These are phyloP conservation scores for Lanius ludovicianus DNA, from an alignment of 2,113 vertebrate species.

Conservation along the genomic window DNA sequence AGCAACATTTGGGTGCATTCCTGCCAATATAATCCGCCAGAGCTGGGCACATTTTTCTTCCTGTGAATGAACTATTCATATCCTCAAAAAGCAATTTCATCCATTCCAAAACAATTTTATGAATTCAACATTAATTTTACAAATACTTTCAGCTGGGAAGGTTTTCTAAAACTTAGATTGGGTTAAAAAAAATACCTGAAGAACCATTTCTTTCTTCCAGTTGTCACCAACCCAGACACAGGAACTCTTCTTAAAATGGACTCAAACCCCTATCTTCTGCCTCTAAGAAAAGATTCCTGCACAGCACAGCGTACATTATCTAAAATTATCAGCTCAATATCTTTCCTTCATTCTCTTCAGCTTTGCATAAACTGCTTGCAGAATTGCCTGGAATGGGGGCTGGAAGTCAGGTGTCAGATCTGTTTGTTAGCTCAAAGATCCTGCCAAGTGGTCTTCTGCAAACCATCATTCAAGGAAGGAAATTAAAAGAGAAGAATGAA, in stretches of 20 bases:
- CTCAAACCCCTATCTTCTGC: background rate
- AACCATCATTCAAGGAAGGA: constrained; percentile 59
- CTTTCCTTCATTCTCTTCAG: background rate
- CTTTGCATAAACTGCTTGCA: background rate
- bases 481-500: constrained; percentile 62
- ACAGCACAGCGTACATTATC: background rate
- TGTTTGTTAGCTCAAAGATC: constrained; percentile 51
- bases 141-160: constrained; percentile 31
- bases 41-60: constrained; percentile 40
- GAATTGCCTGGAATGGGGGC: background rate
- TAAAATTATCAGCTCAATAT: background rate
- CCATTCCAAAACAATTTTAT: constrained; percentile 58
- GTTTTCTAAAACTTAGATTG: constrained; percentile 3
- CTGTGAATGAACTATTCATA: constrained; percentile 54
- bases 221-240: background rate
- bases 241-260: background rate
- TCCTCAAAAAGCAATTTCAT: constrained; percentile 41
- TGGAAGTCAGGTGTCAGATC: constrained; percentile 32
- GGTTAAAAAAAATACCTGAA: constrained; percentile 5
- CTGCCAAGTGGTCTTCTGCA: constrained; percentile 44
- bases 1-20: constrained; percentile 25
- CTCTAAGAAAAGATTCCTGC: background rate
- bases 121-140: constrained; percentile 60
- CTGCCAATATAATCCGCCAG: background rate
- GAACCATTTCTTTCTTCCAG: background rate